These are phyloP conservation scores for Amiota mariae DNA, from an alignment of 2,888 invertebrate species.

Conservation along the genomic window DNA sequence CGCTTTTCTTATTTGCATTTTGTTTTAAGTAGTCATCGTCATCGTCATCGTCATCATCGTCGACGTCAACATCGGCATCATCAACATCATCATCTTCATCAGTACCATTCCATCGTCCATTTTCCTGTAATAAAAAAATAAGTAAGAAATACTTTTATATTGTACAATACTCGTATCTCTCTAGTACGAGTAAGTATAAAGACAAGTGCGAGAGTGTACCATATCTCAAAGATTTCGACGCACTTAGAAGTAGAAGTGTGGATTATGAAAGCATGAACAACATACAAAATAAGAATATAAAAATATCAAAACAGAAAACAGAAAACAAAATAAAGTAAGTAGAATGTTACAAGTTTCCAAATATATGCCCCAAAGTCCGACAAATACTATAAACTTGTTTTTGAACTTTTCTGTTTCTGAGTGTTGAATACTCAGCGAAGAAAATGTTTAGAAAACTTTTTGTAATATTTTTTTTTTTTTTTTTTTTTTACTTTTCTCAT, in stretches of 20 bases:
- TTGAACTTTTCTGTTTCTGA: constrained; percentile 1
- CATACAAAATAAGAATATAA: not conserved
- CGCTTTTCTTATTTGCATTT: constrained; percentile 15
- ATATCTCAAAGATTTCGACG: not conserved
- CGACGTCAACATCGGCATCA: too few relatives aligned
- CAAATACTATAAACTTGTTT: constrained; percentile 11
- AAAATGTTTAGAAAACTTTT: too few relatives aligned
- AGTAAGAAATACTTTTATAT: not conserved
- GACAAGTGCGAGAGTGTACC: not conserved
- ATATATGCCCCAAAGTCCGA: not conserved
- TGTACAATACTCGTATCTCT: not conserved
- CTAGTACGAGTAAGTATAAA: not conserved
- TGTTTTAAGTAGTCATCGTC: constrained; percentile 14
- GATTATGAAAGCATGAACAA: not conserved
- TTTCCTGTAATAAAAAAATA: not conserved
- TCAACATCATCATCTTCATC: too few relatives aligned
- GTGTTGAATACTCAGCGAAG: too few relatives aligned
- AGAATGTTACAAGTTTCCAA: constrained; percentile 4
- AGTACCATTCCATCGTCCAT: too few relatives aligned
- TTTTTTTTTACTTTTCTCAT: too few relatives aligned
- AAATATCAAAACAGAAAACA: not conserved
- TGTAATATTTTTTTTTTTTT: too few relatives aligned
- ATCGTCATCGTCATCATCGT: too few relatives aligned
- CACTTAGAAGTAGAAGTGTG: not conserved
- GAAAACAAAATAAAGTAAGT: too few relatives aligned